Evolutionary conservation across 1,140 invertebrate species (phyloP), one percentile per base, ranked within the genome.

Genomic region (Caenorhabditis remanei): DNA sequence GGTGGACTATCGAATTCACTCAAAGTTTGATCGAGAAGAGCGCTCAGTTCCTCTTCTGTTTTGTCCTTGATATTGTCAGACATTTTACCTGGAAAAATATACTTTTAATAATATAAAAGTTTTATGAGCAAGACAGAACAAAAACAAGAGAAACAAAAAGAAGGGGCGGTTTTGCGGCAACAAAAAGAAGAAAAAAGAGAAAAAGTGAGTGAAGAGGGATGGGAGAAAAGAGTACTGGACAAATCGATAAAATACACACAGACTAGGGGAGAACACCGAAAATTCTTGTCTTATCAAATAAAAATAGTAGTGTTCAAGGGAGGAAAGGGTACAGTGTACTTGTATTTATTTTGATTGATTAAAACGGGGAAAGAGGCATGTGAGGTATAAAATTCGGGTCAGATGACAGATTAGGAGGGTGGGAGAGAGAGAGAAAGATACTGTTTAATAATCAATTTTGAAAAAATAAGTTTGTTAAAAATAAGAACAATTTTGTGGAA

Each of bases 191-290:
- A 13, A 41, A 67, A 75, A 75, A 75, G 67, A 46, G 41, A n/a
- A 46, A 71, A 58, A 65, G 40, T 65, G 41, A 75, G 67, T 75
- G 67, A 75, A 75, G 24, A 75, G 67, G 24, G 19, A 43, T 19
- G 43, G 56, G n/a, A 21, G 56, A 58, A 58, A 58, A 21, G 43
- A 32, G 40, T 71, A 71, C 67, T 46, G n/a, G 16, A 14, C 14
- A 32, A 32, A 75, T 75, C 67, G 43, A 75, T 75, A 75, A 75
- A 75, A 75, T 41, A 75, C 43, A 75, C 67, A 75, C 46, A 75
- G 8, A 48, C 41, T 11, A 24, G 19, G 1, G 67, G 8, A 40
- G 13, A 67, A 40, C 63, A 41, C 9, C 11, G 63, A 11, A n/a
- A 41, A 40, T 43, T 75, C 7, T 48, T 24, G 5, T 48, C 43